Percentiles rank a stretch among this genome's conserved stretches.
phyloP scores from a whole-genome alignment of 2,888 invertebrate species.

The Conus canariensis region DNA sequence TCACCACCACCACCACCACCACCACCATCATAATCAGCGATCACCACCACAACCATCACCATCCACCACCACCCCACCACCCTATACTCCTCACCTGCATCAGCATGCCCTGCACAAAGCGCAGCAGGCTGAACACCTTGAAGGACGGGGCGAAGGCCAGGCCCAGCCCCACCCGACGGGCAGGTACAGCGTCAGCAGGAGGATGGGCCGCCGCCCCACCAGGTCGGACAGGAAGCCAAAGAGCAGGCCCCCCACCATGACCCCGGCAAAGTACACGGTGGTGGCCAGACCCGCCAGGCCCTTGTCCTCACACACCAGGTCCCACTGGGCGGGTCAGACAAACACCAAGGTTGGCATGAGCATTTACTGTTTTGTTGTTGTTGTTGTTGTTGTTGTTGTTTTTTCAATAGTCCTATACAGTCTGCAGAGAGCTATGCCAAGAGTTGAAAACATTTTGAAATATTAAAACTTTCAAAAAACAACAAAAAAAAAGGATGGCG shows the following conservation, averaged over 20 bases:
- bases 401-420: too few species aligned
- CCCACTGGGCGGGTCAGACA: conserved; percentile 58
- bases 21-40: too few species aligned
- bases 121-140: conserved; percentile 58
- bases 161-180: conserved; percentile 59
- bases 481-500: too few species aligned
- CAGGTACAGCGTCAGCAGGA: conserved; percentile 61
- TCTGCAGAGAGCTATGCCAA: too few species aligned
- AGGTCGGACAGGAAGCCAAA: conserved; percentile 67
- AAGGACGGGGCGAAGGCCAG: conserved; percentile 60
- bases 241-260: conserved; percentile 68
- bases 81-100: conserved; percentile 16
- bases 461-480: too few species aligned
- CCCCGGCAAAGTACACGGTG: conserved; percentile 68
- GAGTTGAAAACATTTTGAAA: too few species aligned
- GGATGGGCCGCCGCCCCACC: conserved; percentile 65
- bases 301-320: conserved; percentile 61
- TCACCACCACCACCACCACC: too few species aligned
- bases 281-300: conserved; percentile 60
- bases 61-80: too few species aligned
- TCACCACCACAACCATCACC: too few species aligned
- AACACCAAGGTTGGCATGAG: too few species aligned
- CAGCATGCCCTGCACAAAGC: conserved; percentile 61
- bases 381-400: too few species aligned
- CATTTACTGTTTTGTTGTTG: too few species aligned